Percentiles rank a stretch among this genome's conserved stretches.
These are phyloP conservation scores for Caenorhabditis inopinata DNA, from an alignment of 1,140 invertebrate genomes.

Conservation along the genomic window DNA sequence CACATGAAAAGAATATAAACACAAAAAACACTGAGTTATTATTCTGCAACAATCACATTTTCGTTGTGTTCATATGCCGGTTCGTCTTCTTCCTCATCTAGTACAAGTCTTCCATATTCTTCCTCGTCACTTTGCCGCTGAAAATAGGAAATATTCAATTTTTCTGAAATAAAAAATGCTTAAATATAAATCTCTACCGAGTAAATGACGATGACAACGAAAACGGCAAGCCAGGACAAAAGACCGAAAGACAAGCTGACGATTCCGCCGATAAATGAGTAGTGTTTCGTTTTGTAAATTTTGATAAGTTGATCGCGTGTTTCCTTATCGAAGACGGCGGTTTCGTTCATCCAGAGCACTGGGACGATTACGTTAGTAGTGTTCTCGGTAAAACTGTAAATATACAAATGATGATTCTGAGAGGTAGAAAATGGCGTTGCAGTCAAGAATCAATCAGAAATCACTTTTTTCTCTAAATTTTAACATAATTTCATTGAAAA, in stretches of 20 bases:
- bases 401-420: neutral
- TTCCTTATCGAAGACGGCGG: slow-evolving; percentile 41
- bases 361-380: slow-evolving; percentile 40
- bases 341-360: slow-evolving; percentile 50
- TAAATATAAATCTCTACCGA: neutral
- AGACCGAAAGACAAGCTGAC: slow-evolving; percentile 14
- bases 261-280: slow-evolving; percentile 19
- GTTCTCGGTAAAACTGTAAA: slow-evolving; percentile 33
- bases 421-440: too few species aligned
- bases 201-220: slow-evolving; percentile 8
- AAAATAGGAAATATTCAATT: neutral
- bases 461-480: too few species aligned
- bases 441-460: too few species aligned
- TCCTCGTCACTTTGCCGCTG: neutral
- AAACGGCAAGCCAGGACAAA: slow-evolving; percentile 10
- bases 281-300: neutral
- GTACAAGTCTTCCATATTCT: neutral
- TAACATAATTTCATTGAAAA: neutral
- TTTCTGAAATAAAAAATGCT: neutral
- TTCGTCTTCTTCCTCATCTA: slow-evolving; percentile 30
- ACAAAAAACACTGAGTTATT: too few species aligned
- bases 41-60: neutral
- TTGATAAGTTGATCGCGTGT: slow-evolving; percentile 43
- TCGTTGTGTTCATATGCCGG: neutral
- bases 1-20: neutral